phyloP scores from a whole-genome alignment of 2,888 invertebrate species.

The Aleiodes leptofemur region DNA sequence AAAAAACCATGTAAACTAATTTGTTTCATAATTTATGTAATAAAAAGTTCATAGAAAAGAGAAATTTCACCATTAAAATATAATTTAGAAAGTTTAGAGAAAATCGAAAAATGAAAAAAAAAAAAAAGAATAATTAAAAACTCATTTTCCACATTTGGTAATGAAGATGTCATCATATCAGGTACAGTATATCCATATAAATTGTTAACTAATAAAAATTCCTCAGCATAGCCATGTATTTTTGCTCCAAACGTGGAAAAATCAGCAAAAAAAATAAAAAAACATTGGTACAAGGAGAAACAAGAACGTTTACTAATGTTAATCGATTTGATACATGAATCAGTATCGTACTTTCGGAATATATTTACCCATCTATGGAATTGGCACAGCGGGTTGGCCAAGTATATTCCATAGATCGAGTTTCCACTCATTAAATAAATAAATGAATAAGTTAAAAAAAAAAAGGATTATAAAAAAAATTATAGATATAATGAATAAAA shows the following conservation, averaged over 20 bases:
- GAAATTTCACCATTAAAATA: neutral
- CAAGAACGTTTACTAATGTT: slow-evolving; percentile 52
- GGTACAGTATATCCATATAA: slow-evolving; percentile 11
- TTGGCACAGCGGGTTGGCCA: slow-evolving; percentile 36
- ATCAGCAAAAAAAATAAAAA: neutral
- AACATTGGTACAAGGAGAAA: slow-evolving; percentile 32
- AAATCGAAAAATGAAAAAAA: slow-evolving; percentile 8
- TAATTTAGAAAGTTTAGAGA: slow-evolving; percentile 8
- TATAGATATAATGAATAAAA: too few species aligned
- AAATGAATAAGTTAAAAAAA: slow-evolving; percentile 19
- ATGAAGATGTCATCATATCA: slow-evolving; percentile 39
- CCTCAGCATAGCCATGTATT: slow-evolving; percentile 4
- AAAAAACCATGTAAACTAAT: slow-evolving; percentile 25
- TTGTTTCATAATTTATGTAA: slow-evolving; percentile 40
- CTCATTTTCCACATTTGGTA: slow-evolving; percentile 51
- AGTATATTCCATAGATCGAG: slow-evolving; percentile 37
- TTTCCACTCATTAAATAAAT: slow-evolving; percentile 26
- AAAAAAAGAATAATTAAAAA: slow-evolving; percentile 35
- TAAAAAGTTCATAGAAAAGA: slow-evolving; percentile 37
- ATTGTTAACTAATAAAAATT: slow-evolving; percentile 2
- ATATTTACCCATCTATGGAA: slow-evolving; percentile 56
- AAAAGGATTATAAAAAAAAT: neutral
- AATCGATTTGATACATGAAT: slow-evolving; percentile 48
- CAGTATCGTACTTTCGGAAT: slow-evolving; percentile 57
- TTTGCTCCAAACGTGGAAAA: slow-evolving; percentile 26